Conservation (phyloP, 2,797 vertebrate genomes). For the Lerista edwardsae region DNA sequence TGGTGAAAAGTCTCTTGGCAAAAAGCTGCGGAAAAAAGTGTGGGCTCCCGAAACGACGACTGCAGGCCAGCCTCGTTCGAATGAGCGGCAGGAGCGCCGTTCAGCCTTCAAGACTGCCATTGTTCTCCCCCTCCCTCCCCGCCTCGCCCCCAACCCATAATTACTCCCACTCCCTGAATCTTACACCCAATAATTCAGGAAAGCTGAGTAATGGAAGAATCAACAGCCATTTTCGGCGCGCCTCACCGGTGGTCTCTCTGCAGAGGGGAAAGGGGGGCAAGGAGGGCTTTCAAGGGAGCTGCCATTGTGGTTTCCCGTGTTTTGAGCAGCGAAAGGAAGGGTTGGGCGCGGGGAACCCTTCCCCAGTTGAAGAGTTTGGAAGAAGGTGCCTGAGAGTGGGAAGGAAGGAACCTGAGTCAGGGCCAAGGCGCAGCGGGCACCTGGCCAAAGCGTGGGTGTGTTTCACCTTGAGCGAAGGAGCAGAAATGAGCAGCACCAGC, state of each 20-base stretch:
- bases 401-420: not conserved
- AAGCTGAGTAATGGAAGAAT: constrained; percentile 78
- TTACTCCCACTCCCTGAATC: constrained; percentile 74
- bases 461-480: not conserved
- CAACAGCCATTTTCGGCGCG: constrained; percentile 75
- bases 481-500: not conserved
- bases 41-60: constrained; percentile 65
- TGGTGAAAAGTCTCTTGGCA: constrained; percentile 61
- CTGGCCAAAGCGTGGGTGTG: not conserved
- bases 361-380: not conserved
- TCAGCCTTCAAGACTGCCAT: constrained; percentile 73
- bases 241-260: constrained; percentile 73
- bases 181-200: constrained; percentile 79
- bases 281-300: constrained; percentile 58
- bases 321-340: constrained; percentile 59
- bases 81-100: constrained; percentile 59
- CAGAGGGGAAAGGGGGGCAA: constrained; percentile 51
- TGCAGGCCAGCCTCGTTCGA: constrained; percentile 60
- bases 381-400: not conserved
- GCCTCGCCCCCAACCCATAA: constrained; percentile 49
- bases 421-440: not conserved
- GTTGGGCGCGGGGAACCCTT: constrained; percentile 42
- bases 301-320: constrained; percentile 65
- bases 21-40: constrained; percentile 22
- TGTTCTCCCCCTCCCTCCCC: constrained; percentile 65